A percentile compares a stretch with the other conserved stretches of the same genome.
phyloP scores from a whole-genome alignment of 2,113 vertebrate species.

The Bufo gargarizans region DNA sequence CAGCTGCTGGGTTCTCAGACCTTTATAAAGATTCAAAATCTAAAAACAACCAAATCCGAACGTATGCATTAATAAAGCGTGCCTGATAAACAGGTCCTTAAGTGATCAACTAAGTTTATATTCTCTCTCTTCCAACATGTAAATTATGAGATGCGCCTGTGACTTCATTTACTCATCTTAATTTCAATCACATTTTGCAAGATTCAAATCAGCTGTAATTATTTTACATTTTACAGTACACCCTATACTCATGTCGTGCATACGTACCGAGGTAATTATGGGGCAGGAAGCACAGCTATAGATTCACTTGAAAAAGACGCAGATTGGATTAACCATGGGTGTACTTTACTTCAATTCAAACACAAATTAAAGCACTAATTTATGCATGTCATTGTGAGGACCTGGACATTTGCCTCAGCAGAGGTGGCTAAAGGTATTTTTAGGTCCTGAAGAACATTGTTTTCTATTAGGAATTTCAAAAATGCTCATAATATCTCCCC shows the following conservation, averaged over 20 bases:
- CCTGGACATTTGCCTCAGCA: not conserved
- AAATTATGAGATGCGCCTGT: conserved; percentile 53
- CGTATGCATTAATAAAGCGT: conserved; percentile 20
- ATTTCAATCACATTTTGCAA: conserved; percentile 59
- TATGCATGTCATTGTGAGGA: not conserved
- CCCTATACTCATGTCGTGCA: conserved; percentile 57
- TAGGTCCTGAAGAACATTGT: not conserved
- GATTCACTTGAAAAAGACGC: conserved; percentile 36
- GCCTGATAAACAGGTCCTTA: conserved; percentile 54
- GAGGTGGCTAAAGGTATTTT: not conserved
- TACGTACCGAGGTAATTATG: conserved; percentile 52
- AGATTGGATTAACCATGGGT: conserved; percentile 48
- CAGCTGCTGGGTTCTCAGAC: not conserved
- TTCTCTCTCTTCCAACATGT: conserved; percentile 53
- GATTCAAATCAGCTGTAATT: conserved; percentile 58
- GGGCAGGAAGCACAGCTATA: conserved; percentile 42
- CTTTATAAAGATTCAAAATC: not conserved
- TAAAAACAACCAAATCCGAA: conserved; percentile 27
- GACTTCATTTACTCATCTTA: conserved; percentile 59
- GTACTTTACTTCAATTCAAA: conserved; percentile 14
- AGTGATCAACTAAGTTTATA: conserved; percentile 56
- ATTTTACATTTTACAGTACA: conserved; percentile 57
- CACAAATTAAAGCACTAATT: conserved; percentile 24
- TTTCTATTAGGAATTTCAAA: not conserved
- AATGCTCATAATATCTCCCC: not conserved